Evolutionary conservation across 2,797 vertebrate species (phyloP).

Genomic region (Schizopygopsis malacanthus): DNA sequence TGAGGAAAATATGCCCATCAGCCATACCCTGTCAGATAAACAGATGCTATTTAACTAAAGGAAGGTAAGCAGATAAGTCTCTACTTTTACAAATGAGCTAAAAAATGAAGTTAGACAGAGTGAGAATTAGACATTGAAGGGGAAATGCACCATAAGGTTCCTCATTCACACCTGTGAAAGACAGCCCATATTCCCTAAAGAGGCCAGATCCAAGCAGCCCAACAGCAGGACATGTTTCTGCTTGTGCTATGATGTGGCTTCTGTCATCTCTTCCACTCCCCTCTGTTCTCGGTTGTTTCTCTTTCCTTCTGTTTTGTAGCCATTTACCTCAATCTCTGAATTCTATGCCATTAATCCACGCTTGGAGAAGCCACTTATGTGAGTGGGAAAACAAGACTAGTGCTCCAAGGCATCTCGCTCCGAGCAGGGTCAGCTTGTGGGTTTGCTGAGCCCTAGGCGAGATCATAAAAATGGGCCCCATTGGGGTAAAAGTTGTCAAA

Average conservation of each 20-base stretch:
- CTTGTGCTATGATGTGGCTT: conserved; percentile 39
- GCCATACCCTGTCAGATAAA: conserved; percentile 16
- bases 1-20: conserved; percentile 52
- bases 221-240: conserved; percentile 46
- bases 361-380: neutral
- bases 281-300: conserved; percentile 12
- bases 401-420: neutral
- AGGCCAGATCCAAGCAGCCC: conserved; percentile 29
- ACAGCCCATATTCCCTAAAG: conserved; percentile 51
- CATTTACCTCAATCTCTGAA: conserved; percentile 19
- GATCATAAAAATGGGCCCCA: conserved; percentile 7
- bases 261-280: conserved; percentile 27
- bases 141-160: conserved; percentile 31
- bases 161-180: conserved; percentile 57
- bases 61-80: conserved; percentile 22
- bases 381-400: neutral
- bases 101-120: conserved; percentile 61
- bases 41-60: conserved; percentile 33
- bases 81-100: conserved; percentile 57
- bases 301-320: conserved; percentile 29
- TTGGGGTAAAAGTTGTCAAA: conserved; percentile 14
- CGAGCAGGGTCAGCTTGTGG: neutral
- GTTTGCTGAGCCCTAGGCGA: neutral
- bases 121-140: conserved; percentile 31
- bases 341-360: conserved; percentile 3